Conservation (phyloP, 2,888 invertebrate species). For the Erannis defoliaria region DNA sequence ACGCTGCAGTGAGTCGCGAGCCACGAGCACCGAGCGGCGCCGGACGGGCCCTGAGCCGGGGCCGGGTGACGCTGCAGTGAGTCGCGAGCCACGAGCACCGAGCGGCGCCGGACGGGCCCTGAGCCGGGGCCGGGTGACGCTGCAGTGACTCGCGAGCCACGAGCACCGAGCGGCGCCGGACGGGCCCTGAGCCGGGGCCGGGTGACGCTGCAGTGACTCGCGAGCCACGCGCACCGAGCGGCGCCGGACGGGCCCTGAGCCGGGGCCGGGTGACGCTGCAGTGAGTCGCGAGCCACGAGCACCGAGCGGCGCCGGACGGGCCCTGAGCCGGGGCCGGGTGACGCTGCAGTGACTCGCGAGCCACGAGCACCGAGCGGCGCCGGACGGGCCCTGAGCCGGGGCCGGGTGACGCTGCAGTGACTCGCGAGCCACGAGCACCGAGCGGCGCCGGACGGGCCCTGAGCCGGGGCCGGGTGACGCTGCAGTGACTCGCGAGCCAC, state of each 20-base stretch:
- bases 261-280: background rate
- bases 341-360: conserved; percentile 64
- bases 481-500: conserved; percentile 64
- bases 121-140: conserved; percentile 43
- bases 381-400: conserved; percentile 64
- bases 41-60: too few relatives aligned
- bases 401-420: background rate
- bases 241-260: conserved; percentile 65
- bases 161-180: too few relatives aligned
- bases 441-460: too few relatives aligned
- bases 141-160: conserved; percentile 3
- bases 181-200: conserved; percentile 68
- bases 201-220: conserved; percentile 65
- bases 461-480: conserved; percentile 67
- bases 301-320: too few relatives aligned
- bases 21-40: background rate
- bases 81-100: conserved; percentile 61
- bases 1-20: conserved; percentile 1
- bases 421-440: background rate
- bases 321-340: conserved; percentile 68
- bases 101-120: conserved; percentile 65
- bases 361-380: conserved; percentile 62
- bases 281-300: background rate
- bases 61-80: conserved; percentile 66
- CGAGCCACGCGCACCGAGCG: conserved; percentile 64